Percentiles rank a stretch among this genome's conserved stretches.
These are phyloP conservation scores for Argyrosomus regius DNA, from an alignment of 2,797 vertebrate genomes.

Conservation along the genomic window DNA sequence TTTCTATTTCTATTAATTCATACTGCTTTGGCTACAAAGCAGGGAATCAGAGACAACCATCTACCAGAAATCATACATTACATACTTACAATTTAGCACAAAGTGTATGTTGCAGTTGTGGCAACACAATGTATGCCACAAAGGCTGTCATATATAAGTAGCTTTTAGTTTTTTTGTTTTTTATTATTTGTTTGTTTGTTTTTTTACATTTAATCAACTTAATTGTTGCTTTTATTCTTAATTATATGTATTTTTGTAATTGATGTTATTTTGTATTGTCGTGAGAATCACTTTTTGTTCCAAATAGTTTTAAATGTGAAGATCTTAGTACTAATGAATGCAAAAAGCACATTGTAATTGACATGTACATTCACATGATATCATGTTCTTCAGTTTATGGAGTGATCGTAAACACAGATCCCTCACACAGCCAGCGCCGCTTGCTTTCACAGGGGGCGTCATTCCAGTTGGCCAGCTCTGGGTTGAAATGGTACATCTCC, in stretches of 20 bases:
- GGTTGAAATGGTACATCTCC: neutral
- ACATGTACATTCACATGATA: neutral
- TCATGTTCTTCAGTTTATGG: neutral
- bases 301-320: neutral
- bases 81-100: neutral
- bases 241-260: neutral
- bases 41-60: neutral
- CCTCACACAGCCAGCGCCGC: conserved; percentile 44
- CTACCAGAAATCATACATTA: neutral
- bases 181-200: too few species aligned
- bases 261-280: neutral
- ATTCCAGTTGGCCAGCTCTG: conserved; percentile 24
- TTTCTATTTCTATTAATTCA: neutral
- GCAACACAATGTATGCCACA: neutral
- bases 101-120: too few species aligned
- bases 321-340: neutral
- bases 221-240: neutral
- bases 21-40: neutral
- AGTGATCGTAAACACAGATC: neutral
- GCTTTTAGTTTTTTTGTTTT: neutral
- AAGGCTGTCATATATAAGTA: neutral
- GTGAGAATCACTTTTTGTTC: too few species aligned
- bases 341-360: neutral
- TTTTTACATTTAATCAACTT: neutral
- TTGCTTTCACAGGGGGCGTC: neutral